Evolutionary conservation across 2,113 vertebrate species (phyloP), one percentile per base, ranked within the genome.

Genomic region (Phoxinus phoxinus): DNA sequence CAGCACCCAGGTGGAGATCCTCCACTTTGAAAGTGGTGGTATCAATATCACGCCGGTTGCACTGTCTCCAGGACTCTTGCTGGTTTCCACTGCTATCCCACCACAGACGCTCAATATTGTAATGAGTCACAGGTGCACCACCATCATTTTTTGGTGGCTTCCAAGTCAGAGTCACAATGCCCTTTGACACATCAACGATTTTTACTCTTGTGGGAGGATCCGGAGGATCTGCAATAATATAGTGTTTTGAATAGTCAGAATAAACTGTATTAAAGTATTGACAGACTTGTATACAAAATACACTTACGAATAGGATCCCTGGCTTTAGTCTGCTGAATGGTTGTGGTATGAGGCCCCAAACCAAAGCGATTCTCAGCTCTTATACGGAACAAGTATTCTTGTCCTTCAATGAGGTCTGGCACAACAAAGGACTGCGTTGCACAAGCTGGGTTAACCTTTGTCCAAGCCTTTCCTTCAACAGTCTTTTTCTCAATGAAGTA

Each of bases 401-500:
- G 94, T 37, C 97, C 97, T 15, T 94, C 91, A 89, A 96, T 94
- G 58, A 99, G 96, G 90, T 99, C 97, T 30, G 97, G 93, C 21
- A 99, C 96, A 83, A 97, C 92, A 90, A 97, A 95, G 15, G 97
- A 96, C 87, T 97, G 97, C 86, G 95, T 93, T 23, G 94, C 93
- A 92, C 97, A 99, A 74, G 96, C 92, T 35, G 97, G 87, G 91
- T 97, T 98, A 48, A 99, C 98, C 93, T 97, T 99, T 17, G 97
- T 98, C 98, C 98, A 99, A 85, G 98, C 97, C 91, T 98, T 99
- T 81, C 97, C 97, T 84, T 94, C 93, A 77, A 97, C 95, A 0
- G 96, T 96, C 91, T 96, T 99, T 92, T 97, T 97, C 92, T 99
- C 98, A 25, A 99, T 95, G 80, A 96, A 97, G 89, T 99, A 99